Evolutionary conservation across 2,888 invertebrate genomes (phyloP).

Genomic region (Hirudinaria manillensis): DNA sequence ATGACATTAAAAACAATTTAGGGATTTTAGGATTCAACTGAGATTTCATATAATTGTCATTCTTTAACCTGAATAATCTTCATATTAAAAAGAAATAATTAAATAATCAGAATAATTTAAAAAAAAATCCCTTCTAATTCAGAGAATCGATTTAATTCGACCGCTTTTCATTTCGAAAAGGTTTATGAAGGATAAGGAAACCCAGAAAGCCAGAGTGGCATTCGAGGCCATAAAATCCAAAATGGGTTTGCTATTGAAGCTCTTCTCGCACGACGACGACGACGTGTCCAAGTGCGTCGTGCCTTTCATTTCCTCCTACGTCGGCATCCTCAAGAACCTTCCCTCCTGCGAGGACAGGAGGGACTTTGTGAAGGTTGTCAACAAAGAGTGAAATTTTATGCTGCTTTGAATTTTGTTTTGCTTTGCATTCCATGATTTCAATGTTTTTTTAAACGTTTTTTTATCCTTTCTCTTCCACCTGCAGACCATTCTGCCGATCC

Average conservation of each 20-base stretch:
- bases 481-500: slow-evolving; percentile 51
- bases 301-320: slow-evolving; percentile 57
- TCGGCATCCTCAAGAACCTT: slow-evolving; percentile 54
- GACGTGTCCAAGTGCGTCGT: slow-evolving; percentile 57
- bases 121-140: too few species aligned
- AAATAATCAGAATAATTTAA: not conserved
- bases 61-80: too few species aligned
- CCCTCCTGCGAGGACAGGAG: slow-evolving; percentile 34
- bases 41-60: too few species aligned
- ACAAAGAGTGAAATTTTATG: not conserved
- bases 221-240: slow-evolving; percentile 54
- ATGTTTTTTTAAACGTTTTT: not conserved
- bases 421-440: too few species aligned
- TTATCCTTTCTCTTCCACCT: not conserved
- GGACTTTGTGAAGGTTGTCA: slow-evolving; percentile 34
- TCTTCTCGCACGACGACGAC: slow-evolving; percentile 57
- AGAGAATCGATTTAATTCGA: not conserved
- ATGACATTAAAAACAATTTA: too few species aligned
- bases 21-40: too few species aligned
- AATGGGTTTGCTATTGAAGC: slow-evolving; percentile 55
- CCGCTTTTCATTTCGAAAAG: slow-evolving; percentile 39
- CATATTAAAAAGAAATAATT: too few species aligned
- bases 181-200: slow-evolving; percentile 46
- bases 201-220: slow-evolving; percentile 43
- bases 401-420: not conserved